Base-by-base conservation (phyloP, 1,140 invertebrate genomes). In the Holotrichia oblita region DNA sequence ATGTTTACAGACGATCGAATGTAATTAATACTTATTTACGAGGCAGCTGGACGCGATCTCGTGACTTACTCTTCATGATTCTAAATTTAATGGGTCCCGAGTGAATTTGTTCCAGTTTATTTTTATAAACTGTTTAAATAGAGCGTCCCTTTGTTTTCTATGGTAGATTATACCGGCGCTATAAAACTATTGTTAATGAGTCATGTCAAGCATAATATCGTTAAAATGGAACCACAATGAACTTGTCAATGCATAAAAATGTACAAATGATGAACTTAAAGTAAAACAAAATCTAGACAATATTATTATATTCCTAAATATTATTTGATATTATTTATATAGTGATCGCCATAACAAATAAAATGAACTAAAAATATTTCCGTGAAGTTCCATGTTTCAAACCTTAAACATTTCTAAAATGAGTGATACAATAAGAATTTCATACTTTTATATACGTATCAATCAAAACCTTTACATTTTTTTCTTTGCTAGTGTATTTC, bases 41-140 rank as follows among this genome's bases (percentile, higher is more conserved):
- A 27, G 61, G 61, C 61, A 69, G 61, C 61, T 69, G 61, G 61
- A 69, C 22, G 12, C 24, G 27, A 22, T 55, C 48, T 55, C 48
- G 48, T 55, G 48, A 55, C 48, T 55, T 55, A 55, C 14, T 55
- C 61, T 20, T 24, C 20, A 69, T 69, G 61, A 69, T 69, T 69
- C 61, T 69, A 69, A 69, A 69, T 69, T 69, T 69, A 69, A 69
- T 69, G 61, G 24, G 20, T 34, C 61, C 20, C 61, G 27, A 27
- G 61, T 27, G 61, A 69, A 69, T 69, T 69, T 69, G 22, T 69
- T 34, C 61, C 61, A 69, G 61, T 69, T 69, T 69, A 69, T 69
- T 69, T 69, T 22, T 69, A 34, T 8, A 69, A 24, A 69, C 61
- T 69, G 61, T 69, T 24, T 69, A 69, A 22, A 69, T 69, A 69